Base-by-base conservation (phyloP, 2,113 vertebrate species). In the Mola mola region DNA sequence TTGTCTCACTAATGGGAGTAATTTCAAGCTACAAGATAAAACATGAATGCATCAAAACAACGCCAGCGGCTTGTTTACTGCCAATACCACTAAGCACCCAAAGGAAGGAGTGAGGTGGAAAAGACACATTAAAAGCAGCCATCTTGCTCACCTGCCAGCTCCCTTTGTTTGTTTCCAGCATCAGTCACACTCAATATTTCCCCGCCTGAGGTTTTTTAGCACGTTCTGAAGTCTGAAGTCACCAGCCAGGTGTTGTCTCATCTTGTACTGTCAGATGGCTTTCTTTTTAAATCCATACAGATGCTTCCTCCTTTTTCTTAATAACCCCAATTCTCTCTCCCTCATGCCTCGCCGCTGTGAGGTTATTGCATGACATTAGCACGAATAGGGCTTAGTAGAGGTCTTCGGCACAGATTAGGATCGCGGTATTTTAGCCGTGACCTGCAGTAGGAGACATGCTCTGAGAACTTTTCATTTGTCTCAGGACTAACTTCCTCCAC, bases 311-410 rank as follows among this genome's bases (percentile, higher is more conserved):
- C 12, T 28, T 52, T 60, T 72, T 74, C 67, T 60, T 75, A 70
- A 51, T 53, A 19, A 59, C 56, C 46, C 37, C 20, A 22, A 28
- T 42, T 47, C 17, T 22, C 15, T 22, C 1, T 5, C 41, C 36
- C 24, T 25, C 28, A 2, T 53, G 26, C 43, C 22, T 65, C 11
- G 3, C 42, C 19, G 26, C 68, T 64, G 66, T 37, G 52, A 74
- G 75, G 21, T 65, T 79, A n/a, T n/a, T n/a, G n/a, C n/a, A n/a
- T n/a, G n/a, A n/a, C 69, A 74, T 82, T 66, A 75, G 55, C 75
- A 66, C 72, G 31, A 69, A 53, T 43, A 5, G 66, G 55, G 66
- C 66, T 78, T 59, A 67, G 66, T 3, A 37, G 57, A 65, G 48
- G 43, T 72, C 68, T 53, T 22, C 69, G 63, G 67, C 47, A 60